Evolutionary conservation across 2,113 vertebrate genomes (phyloP), one percentile per base, ranked within the genome.

Genomic region (Cricetomys ansorgei): DNA sequence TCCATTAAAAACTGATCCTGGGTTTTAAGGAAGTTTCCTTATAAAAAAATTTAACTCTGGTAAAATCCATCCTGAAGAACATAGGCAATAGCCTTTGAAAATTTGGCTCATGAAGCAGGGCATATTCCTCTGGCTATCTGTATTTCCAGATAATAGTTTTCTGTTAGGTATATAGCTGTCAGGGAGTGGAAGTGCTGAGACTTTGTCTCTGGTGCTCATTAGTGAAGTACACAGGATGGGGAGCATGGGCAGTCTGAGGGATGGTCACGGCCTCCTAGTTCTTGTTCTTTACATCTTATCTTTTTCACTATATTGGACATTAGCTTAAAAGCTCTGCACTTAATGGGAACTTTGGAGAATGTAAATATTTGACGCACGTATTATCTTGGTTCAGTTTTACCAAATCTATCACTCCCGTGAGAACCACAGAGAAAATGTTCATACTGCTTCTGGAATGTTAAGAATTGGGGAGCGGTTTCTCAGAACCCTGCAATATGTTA

Each of bases 71-170:
- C 62, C 75, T 81, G 48, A 94, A 97, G 76, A 97, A 85, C 64
- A 69, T 29, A 95, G 88, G 81, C 92, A 96, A 88, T 93, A 91
- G 86, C 57, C 80, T 95, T 79, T 91, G 95, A 94, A 86, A 95
- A 84, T 69, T 91, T 92, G 86, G 62, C 89, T 97, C 86, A 92
- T 97, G 97, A 95, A 95, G 72, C n/a, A 65, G 81, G 43, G 34
- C 57, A 79, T 40, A 80, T 80, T 92, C 40, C 69, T 94, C 64
- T 94, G 94, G 34, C 64, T 96, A 0, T 92, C 64, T 96, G 0
- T 92, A 43, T 91, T 97, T 97, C 59, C 86, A 94, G 96, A 80
- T 97, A 94, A 91, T 94, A 83, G 91, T 97, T 96, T 96, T 95
- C 72, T 94, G 64, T 95, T 89, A 59, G 43, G 31, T 92, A 72